Conservation (phyloP, 2,888 invertebrate species). For the Andrena hattorfiana region DNA sequence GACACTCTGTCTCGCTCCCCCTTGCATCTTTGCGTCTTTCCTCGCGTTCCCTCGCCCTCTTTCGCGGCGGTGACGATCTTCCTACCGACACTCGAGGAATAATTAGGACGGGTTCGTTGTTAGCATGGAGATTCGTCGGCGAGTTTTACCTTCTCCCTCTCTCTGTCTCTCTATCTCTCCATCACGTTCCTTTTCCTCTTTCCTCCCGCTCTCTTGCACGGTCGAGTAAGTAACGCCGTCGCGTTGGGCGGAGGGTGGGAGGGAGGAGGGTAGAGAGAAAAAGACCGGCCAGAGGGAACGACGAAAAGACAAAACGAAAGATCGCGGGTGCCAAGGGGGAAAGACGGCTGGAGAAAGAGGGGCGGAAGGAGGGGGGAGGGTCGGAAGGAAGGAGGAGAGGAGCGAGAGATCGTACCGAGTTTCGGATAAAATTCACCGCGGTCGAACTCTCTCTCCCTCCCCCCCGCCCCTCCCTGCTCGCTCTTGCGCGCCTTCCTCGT, state of each 20-base stretch:
- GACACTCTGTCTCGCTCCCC: neutral
- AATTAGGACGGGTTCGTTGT: constrained; percentile 79
- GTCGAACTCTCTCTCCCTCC: constrained; percentile 53
- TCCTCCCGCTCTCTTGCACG: constrained; percentile 18
- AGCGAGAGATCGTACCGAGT: constrained; percentile 66
- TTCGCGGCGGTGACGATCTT: constrained; percentile 65
- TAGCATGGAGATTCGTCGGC: constrained; percentile 77
- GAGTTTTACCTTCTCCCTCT: constrained; percentile 44
- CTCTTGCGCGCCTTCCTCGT: constrained; percentile 26
- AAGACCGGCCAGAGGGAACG: constrained; percentile 42
- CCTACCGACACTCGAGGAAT: constrained; percentile 75
- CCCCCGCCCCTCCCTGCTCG: neutral
- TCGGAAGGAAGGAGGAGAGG: constrained; percentile 17
- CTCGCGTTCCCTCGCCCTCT: constrained; percentile 43
- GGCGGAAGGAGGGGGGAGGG: neutral
- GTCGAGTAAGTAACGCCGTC: constrained; percentile 57
- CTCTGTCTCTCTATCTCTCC: constrained; percentile 18
- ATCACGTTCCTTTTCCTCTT: constrained; percentile 28
- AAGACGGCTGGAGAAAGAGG: constrained; percentile 6
- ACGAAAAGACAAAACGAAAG: constrained; percentile 64
- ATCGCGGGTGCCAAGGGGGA: constrained; percentile 41
- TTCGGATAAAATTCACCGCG: constrained; percentile 75
- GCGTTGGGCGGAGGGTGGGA: neutral
- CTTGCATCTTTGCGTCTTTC: constrained; percentile 37
- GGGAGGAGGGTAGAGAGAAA: constrained; percentile 37